Percentiles rank a stretch among this genome's conserved stretches.
Evolutionary conservation across 2,113 vertebrate species (phyloP).

Genomic region (Lophochroa leadbeateri): DNA sequence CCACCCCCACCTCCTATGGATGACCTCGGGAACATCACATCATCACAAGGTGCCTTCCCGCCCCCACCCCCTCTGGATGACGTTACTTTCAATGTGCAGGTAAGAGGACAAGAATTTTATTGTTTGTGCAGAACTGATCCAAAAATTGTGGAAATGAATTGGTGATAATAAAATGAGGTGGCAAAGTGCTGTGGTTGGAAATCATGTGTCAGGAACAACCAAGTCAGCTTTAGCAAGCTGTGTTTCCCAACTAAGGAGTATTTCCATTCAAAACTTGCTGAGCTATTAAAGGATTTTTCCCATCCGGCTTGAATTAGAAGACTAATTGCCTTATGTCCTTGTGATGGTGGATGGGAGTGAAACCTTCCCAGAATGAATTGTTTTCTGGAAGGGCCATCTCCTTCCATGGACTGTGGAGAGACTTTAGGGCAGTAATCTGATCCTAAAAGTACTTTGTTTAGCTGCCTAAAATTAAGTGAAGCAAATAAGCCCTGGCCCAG

Average conservation of each 20-base stretch:
- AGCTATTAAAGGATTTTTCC: conserved; percentile 59
- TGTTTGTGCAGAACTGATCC: neutral
- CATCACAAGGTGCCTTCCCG: conserved; percentile 71
- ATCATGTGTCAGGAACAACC: neutral
- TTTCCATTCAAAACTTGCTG: conserved; percentile 51
- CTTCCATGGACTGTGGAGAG: conserved; percentile 25
- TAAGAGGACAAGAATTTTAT: conserved; percentile 9
- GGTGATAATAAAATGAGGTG: neutral
- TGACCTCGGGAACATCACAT: conserved; percentile 68
- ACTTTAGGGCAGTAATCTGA: conserved; percentile 43
- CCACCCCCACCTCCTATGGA: conserved; percentile 82
- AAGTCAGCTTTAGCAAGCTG: conserved; percentile 19
- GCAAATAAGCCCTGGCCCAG: neutral
- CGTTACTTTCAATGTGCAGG: conserved; percentile 64
- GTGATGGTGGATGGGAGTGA: neutral
- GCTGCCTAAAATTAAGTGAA: conserved; percentile 38
- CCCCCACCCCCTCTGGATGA: conserved; percentile 72
- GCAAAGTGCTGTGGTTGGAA: conserved; percentile 9
- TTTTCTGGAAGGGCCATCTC: conserved; percentile 49
- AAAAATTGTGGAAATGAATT: neutral
- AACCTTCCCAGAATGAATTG: conserved; percentile 56
- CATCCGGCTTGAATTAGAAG: conserved; percentile 56
- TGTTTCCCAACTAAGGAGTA: conserved; percentile 40
- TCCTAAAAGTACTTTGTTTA: conserved; percentile 49
- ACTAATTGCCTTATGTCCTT: conserved; percentile 40